Conservation (phyloP, 2,113 vertebrate species). For the Mustelus asterias region DNA sequence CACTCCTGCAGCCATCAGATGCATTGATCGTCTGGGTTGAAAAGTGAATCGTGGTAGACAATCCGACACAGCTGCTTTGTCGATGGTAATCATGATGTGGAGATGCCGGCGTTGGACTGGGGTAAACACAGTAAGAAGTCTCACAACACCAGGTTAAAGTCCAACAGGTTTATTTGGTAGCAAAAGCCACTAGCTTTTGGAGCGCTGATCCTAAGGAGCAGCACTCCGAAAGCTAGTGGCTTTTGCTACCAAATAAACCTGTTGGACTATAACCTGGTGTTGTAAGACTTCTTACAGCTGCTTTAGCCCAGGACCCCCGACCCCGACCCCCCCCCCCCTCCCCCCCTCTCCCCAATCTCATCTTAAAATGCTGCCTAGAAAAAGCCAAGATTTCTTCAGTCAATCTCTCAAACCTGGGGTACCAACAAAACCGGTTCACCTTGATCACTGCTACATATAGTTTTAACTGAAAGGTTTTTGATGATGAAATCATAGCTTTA, state of each 20-base stretch:
- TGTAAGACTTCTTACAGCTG: too few species aligned
- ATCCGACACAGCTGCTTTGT: neutral
- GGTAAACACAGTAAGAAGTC: too few species aligned
- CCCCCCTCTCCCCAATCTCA: neutral
- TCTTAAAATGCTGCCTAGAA: neutral
- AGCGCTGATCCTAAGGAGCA: too few species aligned
- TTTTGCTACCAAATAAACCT: too few species aligned
- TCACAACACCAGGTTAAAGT: too few species aligned
- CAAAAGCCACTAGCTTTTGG: too few species aligned
- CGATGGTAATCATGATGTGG: too few species aligned
- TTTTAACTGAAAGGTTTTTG: neutral
- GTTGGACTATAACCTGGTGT: too few species aligned
- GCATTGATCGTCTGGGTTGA: neutral
- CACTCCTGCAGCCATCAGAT: neutral
- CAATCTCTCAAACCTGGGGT: neutral
- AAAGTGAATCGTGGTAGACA: neutral
- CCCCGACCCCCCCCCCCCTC: too few species aligned
- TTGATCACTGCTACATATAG: neutral
- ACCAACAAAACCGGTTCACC: neutral
- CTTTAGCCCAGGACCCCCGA: neutral
- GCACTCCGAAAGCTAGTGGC: too few species aligned
- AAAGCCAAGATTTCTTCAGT: neutral
- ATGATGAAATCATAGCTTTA: neutral
- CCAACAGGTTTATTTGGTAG: too few species aligned
- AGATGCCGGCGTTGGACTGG: too few species aligned